Conservation (phyloP, 64 coral and sea anemone species). For the Montipora cactus region DNA sequence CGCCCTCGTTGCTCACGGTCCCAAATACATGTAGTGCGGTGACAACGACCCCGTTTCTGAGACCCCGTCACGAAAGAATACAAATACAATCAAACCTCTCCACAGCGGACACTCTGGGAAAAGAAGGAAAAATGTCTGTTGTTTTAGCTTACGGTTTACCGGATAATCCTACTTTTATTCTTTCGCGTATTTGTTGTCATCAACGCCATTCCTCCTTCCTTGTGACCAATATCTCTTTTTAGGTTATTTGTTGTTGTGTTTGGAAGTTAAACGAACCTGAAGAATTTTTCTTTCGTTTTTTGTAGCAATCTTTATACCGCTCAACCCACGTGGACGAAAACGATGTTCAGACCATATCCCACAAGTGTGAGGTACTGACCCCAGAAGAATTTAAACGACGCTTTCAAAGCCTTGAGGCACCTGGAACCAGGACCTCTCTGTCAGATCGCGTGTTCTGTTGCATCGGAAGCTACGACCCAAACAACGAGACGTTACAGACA, state of each 20-base stretch:
- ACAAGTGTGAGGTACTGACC: constrained; percentile 94
- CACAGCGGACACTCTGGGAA: too few relatives aligned
- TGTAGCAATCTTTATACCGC: constrained; percentile 88
- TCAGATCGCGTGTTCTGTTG: constrained; percentile 91
- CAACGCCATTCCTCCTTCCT: too few relatives aligned
- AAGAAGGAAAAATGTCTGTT: too few relatives aligned
- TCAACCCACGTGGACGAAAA: constrained; percentile 99
- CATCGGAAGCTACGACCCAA: constrained; percentile 92
- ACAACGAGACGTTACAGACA: constrained; percentile 67
- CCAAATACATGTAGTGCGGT: too few relatives aligned
- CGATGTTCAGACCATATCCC: constrained; percentile 96
- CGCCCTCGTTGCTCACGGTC: too few relatives aligned
- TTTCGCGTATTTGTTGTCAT: too few relatives aligned
- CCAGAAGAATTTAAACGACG: constrained; percentile 90
- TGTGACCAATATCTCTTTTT: too few relatives aligned
- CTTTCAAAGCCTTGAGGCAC: constrained; percentile 65
- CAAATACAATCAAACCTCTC: too few relatives aligned
- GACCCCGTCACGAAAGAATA: too few relatives aligned
- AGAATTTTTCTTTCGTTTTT: not conserved
- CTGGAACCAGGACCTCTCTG: constrained; percentile 69
- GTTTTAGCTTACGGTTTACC: too few relatives aligned
- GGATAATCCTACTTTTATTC: too few relatives aligned
- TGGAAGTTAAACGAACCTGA: not conserved
- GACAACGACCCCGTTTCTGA: too few relatives aligned
- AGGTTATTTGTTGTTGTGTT: not conserved